These are phyloP conservation scores for Achlya flavicornis DNA, from an alignment of 2,888 invertebrate species.

Conservation along the genomic window DNA sequence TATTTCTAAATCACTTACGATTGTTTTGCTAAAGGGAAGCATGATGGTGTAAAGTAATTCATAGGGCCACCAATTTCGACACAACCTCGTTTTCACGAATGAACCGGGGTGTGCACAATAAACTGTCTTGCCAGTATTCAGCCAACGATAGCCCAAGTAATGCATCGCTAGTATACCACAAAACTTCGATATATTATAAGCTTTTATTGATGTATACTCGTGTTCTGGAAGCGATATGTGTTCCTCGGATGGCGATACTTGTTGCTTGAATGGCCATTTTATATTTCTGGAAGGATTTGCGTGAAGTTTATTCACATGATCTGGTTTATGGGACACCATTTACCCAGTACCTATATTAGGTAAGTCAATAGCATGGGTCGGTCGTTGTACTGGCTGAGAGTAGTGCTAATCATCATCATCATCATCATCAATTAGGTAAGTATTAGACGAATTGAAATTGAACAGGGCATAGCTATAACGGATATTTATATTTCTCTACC, in stretches of 20 bases:
- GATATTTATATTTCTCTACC: too few species aligned
- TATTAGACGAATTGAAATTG: too few species aligned
- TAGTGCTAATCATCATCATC: too few species aligned
- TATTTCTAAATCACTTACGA: conserved; percentile 85
- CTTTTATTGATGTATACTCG: conserved; percentile 91
- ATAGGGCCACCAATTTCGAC: conserved; percentile 93
- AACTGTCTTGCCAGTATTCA: conserved; percentile 86
- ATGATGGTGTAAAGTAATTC: conserved; percentile 89
- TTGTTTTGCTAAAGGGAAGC: conserved; percentile 95
- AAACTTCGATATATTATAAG: conserved; percentile 95
- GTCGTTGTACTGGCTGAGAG: too few species aligned
- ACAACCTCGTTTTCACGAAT: conserved; percentile 90
- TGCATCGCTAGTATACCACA: conserved; percentile 89
- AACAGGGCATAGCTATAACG: too few species aligned
- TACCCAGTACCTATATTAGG: too few species aligned
- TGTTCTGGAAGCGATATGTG: conserved; percentile 87
- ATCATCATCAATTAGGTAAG: too few species aligned
- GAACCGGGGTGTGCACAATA: conserved; percentile 95
- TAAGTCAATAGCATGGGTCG: too few species aligned
- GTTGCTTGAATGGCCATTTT: conserved; percentile 54
- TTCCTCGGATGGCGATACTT: conserved; percentile 74
- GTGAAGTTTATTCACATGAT: not conserved
- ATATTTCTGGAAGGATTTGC: conserved; percentile 54
- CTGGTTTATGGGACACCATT: too few species aligned
- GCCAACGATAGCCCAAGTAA: conserved; percentile 87